Percentiles rank a stretch among this genome's conserved stretches.
Conservation (phyloP, 2,113 vertebrate species). For the Brienomyrus brachyistius region DNA sequence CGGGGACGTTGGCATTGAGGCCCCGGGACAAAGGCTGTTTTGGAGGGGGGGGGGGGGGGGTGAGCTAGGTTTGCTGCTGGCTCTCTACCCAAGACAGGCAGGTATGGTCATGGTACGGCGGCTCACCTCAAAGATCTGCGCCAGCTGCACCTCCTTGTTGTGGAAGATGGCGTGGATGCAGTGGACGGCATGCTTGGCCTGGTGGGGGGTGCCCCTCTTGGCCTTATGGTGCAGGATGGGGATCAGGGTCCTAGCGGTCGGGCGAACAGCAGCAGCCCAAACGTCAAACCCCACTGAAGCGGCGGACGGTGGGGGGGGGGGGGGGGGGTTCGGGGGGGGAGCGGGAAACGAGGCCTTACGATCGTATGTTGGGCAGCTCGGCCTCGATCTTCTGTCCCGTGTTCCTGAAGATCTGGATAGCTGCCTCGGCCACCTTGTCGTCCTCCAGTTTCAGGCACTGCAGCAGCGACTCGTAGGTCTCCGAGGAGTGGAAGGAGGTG, state of each 20-base stretch:
- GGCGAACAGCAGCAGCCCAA: neutral
- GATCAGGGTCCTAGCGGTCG: slow-evolving; percentile 81
- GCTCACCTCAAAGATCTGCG: slow-evolving; percentile 95
- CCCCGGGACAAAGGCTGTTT: slow-evolving; percentile 89
- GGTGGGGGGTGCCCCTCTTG: slow-evolving; percentile 96
- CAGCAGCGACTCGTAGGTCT: slow-evolving; percentile 95
- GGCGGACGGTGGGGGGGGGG: neutral
- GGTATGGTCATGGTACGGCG: neutral
- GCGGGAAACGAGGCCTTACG: slow-evolving; percentile 53
- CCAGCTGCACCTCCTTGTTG: slow-evolving; percentile 97
- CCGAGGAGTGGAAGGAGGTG: slow-evolving; percentile 95
- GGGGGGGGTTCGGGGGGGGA: no score
- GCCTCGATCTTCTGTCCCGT: slow-evolving; percentile 97
- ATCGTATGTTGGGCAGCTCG: slow-evolving; percentile 92
- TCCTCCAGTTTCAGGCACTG: slow-evolving; percentile 99
- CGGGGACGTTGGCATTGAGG: slow-evolving; percentile 92
- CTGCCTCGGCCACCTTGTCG: slow-evolving; percentile 96
- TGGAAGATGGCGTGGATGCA: slow-evolving; percentile 98
- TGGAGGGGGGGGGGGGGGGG: slow-evolving; percentile 12
- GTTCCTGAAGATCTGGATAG: slow-evolving; percentile 98
- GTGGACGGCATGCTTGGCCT: slow-evolving; percentile 96
- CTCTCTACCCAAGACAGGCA: neutral
- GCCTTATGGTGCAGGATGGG: slow-evolving; percentile 97
- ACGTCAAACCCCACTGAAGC: neutral
- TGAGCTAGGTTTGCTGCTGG: neutral